Conservation (phyloP, 2,797 vertebrate genomes). For the Clarias pachynema region DNA sequence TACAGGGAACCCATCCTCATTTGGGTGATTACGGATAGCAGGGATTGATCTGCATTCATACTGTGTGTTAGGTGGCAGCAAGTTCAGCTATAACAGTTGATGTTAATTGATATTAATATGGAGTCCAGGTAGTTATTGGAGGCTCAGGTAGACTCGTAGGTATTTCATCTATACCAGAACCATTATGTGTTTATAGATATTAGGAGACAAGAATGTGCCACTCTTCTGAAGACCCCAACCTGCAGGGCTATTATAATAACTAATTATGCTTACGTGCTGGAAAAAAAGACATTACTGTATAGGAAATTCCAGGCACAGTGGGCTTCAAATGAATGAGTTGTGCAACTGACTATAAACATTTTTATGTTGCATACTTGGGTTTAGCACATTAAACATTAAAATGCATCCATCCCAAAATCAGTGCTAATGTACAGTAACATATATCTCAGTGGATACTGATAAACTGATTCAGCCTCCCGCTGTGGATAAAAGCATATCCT, state of each 20-base stretch:
- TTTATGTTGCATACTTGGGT: constrained; percentile 1
- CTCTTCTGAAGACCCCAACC: constrained; percentile 57
- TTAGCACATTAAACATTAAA: neutral
- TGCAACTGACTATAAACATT: neutral
- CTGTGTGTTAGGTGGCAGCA: too few species aligned
- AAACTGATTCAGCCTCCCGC: neutral
- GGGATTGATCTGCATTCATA: too few species aligned
- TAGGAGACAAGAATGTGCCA: constrained; percentile 56
- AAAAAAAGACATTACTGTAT: constrained; percentile 45
- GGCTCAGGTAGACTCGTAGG: too few species aligned
- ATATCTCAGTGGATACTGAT: neutral
- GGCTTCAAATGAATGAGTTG: constrained; percentile 22
- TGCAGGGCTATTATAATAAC: constrained; percentile 36
- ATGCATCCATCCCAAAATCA: neutral
- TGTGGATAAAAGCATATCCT: neutral
- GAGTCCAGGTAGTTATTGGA: too few species aligned
- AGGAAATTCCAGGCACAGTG: constrained; percentile 47
- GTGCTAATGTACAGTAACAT: too few species aligned
- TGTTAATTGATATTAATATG: too few species aligned
- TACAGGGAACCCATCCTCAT: too few species aligned
- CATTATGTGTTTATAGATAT: too few species aligned
- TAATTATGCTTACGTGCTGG: constrained; percentile 54
- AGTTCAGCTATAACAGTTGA: too few species aligned
- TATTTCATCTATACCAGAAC: too few species aligned
- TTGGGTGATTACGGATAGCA: too few species aligned